These are phyloP conservation scores for Adelges cooleyi DNA, from an alignment of 1,140 invertebrate species.

Conservation along the genomic window DNA sequence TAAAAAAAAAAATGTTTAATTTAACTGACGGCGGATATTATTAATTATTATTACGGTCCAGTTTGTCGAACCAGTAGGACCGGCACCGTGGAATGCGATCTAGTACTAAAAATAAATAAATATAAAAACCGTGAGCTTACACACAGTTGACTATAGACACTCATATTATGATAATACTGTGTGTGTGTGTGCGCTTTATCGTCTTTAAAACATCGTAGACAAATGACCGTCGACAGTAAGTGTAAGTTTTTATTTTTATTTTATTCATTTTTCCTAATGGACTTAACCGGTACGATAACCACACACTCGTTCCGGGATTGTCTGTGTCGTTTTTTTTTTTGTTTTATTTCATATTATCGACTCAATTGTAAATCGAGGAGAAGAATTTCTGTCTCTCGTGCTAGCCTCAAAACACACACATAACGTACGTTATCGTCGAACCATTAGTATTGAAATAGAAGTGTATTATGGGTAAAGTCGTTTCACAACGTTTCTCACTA, in stretches of 20 bases:
- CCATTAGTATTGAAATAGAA: conserved; percentile 5
- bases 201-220: conserved; percentile 13
- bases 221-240: neutral
- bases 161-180: neutral
- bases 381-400: neutral
- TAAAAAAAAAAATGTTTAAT: no score
- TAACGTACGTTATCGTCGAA: neutral
- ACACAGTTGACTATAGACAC: neutral
- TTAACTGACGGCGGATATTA: no score
- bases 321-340: neutral
- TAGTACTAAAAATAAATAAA: no score
- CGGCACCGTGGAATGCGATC: neutral
- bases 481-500: no score
- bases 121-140: no score
- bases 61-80: neutral
- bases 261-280: conserved; percentile 23
- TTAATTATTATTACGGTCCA: no score
- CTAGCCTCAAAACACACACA: neutral
- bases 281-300: conserved; percentile 20
- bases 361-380: neutral
- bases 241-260: conserved; percentile 11
- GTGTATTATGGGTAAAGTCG: no score
- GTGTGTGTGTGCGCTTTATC: neutral
- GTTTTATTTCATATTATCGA: conserved; percentile 1
- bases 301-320: conserved; percentile 6